phyloP scores from a whole-genome alignment of 2,113 vertebrate species.

The Hyperoodon ampullatus region DNA sequence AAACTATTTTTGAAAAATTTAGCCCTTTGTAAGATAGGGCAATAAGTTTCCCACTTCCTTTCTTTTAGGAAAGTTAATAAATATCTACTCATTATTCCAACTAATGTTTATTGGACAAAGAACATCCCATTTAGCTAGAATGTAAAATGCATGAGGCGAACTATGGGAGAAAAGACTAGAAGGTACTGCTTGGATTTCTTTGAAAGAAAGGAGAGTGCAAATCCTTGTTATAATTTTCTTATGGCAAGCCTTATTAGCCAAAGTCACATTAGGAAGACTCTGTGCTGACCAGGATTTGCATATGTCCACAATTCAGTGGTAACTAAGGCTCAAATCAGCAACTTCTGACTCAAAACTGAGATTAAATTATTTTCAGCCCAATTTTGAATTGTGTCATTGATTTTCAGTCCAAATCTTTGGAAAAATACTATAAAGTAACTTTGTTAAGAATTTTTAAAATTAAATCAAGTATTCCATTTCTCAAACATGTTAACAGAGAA shows the following conservation, averaged over 20 bases:
- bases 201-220: neutral
- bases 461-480: neutral
- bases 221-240: neutral
- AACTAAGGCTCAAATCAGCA: neutral
- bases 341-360: neutral
- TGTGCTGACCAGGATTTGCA: neutral
- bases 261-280: neutral
- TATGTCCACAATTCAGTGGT: too few relatives aligned
- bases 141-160: neutral
- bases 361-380: neutral
- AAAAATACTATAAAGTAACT: neutral
- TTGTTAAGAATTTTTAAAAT: neutral
- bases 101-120: slow-evolving; percentile 33
- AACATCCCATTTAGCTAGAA: slow-evolving; percentile 34
- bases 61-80: slow-evolving; percentile 50
- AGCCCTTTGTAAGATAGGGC: neutral
- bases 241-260: neutral
- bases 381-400: neutral
- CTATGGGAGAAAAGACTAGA: neutral
- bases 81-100: neutral
- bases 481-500: neutral
- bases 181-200: neutral
- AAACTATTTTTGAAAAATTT: slow-evolving; percentile 19
- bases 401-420: slow-evolving; percentile 32
- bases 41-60: neutral